Percentiles rank a stretch among this genome's conserved stretches.
phyloP scores from a whole-genome alignment of 2,113 vertebrate genomes.

The Python bivittatus region DNA sequence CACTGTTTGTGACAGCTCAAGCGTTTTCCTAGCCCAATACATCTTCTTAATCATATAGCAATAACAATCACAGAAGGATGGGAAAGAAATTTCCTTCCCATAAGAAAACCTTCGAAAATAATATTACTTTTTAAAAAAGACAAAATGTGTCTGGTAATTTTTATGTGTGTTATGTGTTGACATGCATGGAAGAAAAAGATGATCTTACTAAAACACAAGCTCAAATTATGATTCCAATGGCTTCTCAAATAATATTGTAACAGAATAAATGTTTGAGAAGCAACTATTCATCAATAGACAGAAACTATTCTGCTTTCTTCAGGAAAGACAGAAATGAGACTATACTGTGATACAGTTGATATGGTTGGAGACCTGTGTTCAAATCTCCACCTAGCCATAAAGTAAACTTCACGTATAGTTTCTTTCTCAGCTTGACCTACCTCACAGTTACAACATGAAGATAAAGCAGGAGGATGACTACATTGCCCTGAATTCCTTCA shows the following conservation, averaged over 20 bases:
- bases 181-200: background rate
- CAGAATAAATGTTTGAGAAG: constrained; percentile 2
- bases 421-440: background rate
- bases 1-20: constrained; percentile 32
- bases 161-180: too few relatives aligned
- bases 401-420: background rate
- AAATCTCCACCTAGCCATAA: background rate
- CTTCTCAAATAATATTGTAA: background rate
- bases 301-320: background rate
- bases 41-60: constrained; percentile 24
- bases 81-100: constrained; percentile 29
- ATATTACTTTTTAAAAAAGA: background rate
- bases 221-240: background rate
- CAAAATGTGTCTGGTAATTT: too few relatives aligned
- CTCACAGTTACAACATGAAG: background rate
- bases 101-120: constrained; percentile 3
- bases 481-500: background rate
- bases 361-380: background rate
- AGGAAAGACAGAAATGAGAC: background rate
- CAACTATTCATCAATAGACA: background rate
- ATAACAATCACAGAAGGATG: background rate
- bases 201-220: background rate
- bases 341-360: background rate
- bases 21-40: constrained; percentile 12
- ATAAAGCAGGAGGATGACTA: background rate